Evolutionary conservation across 2,888 invertebrate genomes (phyloP).

Genomic region (Incurvaria masculella): DNA sequence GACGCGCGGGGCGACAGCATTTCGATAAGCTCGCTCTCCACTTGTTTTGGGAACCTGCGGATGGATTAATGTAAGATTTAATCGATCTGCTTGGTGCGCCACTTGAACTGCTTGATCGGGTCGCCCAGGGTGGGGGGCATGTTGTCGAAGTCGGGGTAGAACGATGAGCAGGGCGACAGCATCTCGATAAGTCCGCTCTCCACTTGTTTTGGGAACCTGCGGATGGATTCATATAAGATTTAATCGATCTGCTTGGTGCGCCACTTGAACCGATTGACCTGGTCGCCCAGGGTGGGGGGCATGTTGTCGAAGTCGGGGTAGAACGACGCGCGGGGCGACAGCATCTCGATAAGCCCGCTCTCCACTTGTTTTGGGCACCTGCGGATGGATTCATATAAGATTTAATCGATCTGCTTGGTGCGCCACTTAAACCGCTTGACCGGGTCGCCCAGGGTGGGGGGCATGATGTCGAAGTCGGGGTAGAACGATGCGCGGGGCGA

Average conservation of each 20-base stretch:
- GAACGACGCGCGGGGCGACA: conserved; percentile 80
- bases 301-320: conserved; percentile 84
- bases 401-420: conserved; percentile 95
- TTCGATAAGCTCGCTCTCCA: conserved; percentile 81
- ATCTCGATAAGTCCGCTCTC: conserved; percentile 85
- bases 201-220: conserved; percentile 71
- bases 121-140: conserved; percentile 82
- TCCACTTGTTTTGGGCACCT: conserved; percentile 76
- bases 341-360: conserved; percentile 81
- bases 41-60: conserved; percentile 71
- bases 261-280: conserved; percentile 83
- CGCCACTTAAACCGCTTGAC: conserved; percentile 85
- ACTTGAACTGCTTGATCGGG: conserved; percentile 76
- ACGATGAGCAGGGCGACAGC: conserved; percentile 77
- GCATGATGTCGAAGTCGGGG: conserved; percentile 76
- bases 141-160: conserved; percentile 83
- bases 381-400: no score
- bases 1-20: conserved; percentile 80
- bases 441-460: conserved; percentile 81
- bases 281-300: conserved; percentile 79
- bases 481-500: conserved; percentile 84
- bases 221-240: no score
- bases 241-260: conserved; percentile 94
- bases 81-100: conserved; percentile 97
- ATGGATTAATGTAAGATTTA: no score